Evolutionary conservation across 2,797 vertebrate species (phyloP), one percentile per base, ranked within the genome.

Genomic region (Pogoniulus pusillus): DNA sequence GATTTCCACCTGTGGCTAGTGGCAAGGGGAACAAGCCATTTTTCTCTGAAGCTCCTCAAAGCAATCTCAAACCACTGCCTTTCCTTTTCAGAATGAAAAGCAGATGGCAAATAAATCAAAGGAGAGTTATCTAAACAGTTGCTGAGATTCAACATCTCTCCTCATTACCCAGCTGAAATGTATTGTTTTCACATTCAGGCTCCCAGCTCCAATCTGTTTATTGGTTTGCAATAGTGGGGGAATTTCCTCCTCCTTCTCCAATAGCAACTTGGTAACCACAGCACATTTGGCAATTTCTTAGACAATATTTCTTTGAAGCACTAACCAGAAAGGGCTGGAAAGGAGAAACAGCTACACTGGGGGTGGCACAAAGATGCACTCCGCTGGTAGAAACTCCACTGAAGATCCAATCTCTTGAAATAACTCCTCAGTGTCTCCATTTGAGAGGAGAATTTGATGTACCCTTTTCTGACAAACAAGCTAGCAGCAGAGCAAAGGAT

Each of bases 191-290:
- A 39, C 35, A 41, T 19, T 37, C 51, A 4, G 35, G 12, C 20
- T 63, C 86, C 70, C 49, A 34, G 11, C 49, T 64, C 82, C 1
- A 1, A 70, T 26, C 74, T 41, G n/a, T 63, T 68, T 66, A 64
- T 63, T 63, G 82, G 65, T 86, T 80, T 72, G 65, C 43, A 68
- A 26, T 20, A 18, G 37, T 3, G 49, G 59, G 59, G 59, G 85
- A 83, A 68, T 83, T 86, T 89, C 92, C 75, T 63, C 51, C 70
- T 80, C 29, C 29, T 83, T 83, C 71, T 89, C 86, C 74, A 68
- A 53, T 7, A 58, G 70, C 80, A 63, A 34, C 74, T 72, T 7
- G 16, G 22, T 53, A 79, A 59, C 65, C 70, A 19, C 78, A 69
- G 64, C 1, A 0, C 26, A 3, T 62, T 53, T 58, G 49, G 78